Conservation (phyloP, 2,888 invertebrate species). For the Eupithecia centaureata region DNA sequence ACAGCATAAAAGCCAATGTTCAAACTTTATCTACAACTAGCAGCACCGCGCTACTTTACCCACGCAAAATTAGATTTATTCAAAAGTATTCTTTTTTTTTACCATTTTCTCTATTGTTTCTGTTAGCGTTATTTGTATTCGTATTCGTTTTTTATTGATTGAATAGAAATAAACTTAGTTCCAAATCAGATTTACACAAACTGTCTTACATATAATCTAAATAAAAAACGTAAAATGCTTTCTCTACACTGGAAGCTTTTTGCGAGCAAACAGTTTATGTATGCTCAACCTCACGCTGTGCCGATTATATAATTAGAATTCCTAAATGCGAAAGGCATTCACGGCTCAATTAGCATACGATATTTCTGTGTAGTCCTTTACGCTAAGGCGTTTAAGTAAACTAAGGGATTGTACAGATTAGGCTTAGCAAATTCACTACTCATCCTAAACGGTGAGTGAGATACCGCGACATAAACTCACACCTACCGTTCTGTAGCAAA, state of each 20-base stretch:
- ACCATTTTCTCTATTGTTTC: background rate
- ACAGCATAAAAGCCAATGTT: background rate
- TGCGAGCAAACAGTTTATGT: slow-evolving; percentile 20
- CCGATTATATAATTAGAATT: slow-evolving; percentile 43
- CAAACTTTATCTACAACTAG: background rate
- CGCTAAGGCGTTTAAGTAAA: background rate
- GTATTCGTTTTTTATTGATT: background rate
- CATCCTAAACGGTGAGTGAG: background rate
- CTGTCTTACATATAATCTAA: background rate
- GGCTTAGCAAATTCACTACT: background rate
- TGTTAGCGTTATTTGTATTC: background rate
- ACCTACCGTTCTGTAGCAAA: too few relatives aligned
- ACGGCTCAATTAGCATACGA: slow-evolving; percentile 41
- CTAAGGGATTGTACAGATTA: background rate
- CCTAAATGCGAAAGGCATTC: slow-evolving; percentile 36
- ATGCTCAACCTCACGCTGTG: slow-evolving; percentile 31
- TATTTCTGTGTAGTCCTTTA: slow-evolving; percentile 16
- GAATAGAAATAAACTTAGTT: background rate
- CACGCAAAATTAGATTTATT: too few relatives aligned
- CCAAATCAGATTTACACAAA: background rate
- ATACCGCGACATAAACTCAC: too few relatives aligned
- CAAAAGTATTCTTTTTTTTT: too few relatives aligned
- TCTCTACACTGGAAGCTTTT: slow-evolving; percentile 13
- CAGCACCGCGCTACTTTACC: too few relatives aligned
- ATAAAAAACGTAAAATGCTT: background rate